phyloP scores from a whole-genome alignment of 2,113 vertebrate species.

The Pontoporia blainvillei region DNA sequence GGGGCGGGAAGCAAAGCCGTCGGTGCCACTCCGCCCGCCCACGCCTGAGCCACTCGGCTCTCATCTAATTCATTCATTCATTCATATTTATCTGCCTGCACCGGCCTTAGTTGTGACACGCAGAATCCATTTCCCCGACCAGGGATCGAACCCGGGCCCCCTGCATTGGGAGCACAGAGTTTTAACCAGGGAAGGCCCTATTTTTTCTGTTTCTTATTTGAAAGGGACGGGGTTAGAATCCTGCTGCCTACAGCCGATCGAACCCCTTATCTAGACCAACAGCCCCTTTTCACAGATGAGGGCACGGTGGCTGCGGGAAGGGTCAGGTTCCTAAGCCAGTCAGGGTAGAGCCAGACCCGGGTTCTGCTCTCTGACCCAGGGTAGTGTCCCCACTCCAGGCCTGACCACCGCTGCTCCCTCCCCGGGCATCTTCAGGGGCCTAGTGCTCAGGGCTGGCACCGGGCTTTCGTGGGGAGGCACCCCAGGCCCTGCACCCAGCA shows the following conservation, averaged over 20 bases:
- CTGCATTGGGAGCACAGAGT: too few relatives aligned
- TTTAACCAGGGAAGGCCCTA: neutral
- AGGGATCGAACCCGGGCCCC: too few relatives aligned
- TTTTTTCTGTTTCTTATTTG: neutral
- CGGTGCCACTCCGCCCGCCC: fast-evolving
- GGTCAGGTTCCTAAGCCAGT: neutral
- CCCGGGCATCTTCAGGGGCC: fast-evolving
- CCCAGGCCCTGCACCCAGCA: neutral
- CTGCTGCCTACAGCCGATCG: fast-evolving
- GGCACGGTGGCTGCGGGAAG: neutral
- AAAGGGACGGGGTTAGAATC: neutral
- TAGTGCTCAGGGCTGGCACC: neutral
- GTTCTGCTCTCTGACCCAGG: neutral
- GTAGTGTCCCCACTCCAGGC: neutral
- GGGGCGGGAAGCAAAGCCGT: too few relatives aligned
- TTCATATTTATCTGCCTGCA: too few relatives aligned
- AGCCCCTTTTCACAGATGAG: neutral
- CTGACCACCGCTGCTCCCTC: neutral
- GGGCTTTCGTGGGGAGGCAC: neutral
- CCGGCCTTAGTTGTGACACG: too few relatives aligned
- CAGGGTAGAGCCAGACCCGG: neutral
- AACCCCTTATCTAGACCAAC: neutral
- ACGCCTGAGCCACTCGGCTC: neutral
- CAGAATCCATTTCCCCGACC: too few relatives aligned
- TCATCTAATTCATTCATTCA: too few relatives aligned